Conservation (phyloP, 2,113 vertebrate species). For the Electrona antarctica region DNA sequence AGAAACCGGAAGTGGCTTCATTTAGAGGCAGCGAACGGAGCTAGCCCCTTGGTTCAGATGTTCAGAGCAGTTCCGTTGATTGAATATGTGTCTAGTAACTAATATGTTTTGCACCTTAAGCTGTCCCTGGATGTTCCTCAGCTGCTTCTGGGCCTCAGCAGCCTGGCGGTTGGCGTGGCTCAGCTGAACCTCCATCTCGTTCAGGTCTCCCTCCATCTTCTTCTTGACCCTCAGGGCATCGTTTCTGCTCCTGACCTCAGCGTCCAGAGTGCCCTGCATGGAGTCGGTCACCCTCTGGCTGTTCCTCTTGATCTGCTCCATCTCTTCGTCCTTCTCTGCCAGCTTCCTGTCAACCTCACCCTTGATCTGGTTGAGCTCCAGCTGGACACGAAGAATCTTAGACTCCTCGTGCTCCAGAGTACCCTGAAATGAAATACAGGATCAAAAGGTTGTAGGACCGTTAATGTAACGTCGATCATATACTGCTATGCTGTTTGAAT, state of each 20-base stretch:
- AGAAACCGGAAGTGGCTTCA: too few species aligned
- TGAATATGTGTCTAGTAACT: too few species aligned
- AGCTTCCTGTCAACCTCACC: conserved; percentile 79
- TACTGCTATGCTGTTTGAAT: too few species aligned
- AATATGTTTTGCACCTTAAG: conserved; percentile 72
- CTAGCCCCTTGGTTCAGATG: too few species aligned
- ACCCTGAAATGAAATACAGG: conserved; percentile 51
- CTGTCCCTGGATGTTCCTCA: conserved; percentile 78
- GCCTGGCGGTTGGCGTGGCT: conserved; percentile 81
- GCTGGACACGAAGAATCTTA: conserved; percentile 77
- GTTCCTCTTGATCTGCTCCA: conserved; percentile 80
- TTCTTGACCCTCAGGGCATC: conserved; percentile 80
- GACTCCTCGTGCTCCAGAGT: conserved; percentile 79
- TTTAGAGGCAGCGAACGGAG: too few species aligned
- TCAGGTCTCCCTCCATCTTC: conserved; percentile 83
- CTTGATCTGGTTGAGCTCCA: conserved; percentile 80
- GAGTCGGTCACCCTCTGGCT: conserved; percentile 76
- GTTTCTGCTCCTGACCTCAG: conserved; percentile 79
- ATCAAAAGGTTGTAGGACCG: too few species aligned
- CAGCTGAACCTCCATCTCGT: conserved; percentile 82
- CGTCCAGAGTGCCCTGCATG: conserved; percentile 77
- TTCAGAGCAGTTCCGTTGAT: too few species aligned
- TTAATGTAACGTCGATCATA: too few species aligned
- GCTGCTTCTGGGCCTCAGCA: conserved; percentile 82
- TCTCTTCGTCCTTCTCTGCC: conserved; percentile 80